Base-by-base conservation (phyloP, 2,113 vertebrate genomes). In the Anguilla japonica region DNA sequence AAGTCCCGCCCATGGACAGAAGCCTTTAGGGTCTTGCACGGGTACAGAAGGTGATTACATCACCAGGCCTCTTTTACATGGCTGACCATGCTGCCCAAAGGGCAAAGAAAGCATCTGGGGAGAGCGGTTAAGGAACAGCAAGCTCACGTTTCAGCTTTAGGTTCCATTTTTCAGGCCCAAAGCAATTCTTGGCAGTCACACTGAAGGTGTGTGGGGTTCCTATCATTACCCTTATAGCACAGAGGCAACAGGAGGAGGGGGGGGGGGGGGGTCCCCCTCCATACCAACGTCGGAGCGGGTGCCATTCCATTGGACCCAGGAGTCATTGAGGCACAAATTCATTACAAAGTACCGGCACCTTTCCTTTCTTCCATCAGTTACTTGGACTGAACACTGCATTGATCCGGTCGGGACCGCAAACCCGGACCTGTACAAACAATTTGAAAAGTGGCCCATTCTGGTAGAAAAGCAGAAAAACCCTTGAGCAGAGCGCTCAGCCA, bases 201-300 rank as follows among this genome's bases (percentile, higher is more conserved):
- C 46, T 85, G 79, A 85, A 80, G 41, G 84, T 85, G 50, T 75
- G 46, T 29, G 14, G 41, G 67, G 71, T 20, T 85, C 43, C 34
- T 16, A 34, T 34, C 46, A 40, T 67, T 79, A 41, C 0, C 83
- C 83, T 78, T 78, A 84, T 50, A 84, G 67, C 22, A 75, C 39
- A 78, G 80, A 50, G 80, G 80, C 41, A 34, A 34, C 34, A 34
- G 34, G 34, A 34, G 1, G 34, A 1, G 34, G 34, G 34, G 34
- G 34, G 34, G 34, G 34, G 34, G 1, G 0, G 34, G 34, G 34
- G 34, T 34, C 34, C 0, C 34, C 34, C 34, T 34, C 34, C 34
- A 34, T 1, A 34, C 34, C 34, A 34, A 34, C 34, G 34, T 34
- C 34, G 34, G 34, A 34, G 34, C 34, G 34, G 34, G 34, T 34